phyloP scores from a whole-genome alignment of 2,113 vertebrate species.

The Hemiscyllium ocellatum region DNA sequence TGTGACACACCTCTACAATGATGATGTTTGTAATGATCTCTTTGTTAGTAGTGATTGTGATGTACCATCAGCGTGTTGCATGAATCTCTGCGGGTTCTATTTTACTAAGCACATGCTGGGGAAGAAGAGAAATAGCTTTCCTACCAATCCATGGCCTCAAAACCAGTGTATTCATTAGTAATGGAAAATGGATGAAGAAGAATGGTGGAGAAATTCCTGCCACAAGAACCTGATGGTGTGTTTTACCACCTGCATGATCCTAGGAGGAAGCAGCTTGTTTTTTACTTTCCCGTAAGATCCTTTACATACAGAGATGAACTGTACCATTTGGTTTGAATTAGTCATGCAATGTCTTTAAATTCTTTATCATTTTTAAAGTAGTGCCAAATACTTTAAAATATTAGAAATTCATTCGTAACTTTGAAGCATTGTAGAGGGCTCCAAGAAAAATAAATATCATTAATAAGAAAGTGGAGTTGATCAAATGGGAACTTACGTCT shows the following conservation, averaged over 20 bases:
- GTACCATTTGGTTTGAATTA: background rate
- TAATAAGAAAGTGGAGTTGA: too few relatives aligned
- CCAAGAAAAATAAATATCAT: too few relatives aligned
- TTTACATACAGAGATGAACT: background rate
- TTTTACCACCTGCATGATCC: constrained; percentile 34
- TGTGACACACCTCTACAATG: background rate
- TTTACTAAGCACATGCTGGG: background rate
- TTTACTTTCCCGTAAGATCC: constrained; percentile 30
- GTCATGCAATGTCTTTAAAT: background rate
- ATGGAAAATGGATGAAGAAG: constrained; percentile 17
- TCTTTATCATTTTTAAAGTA: background rate
- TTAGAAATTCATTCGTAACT: background rate
- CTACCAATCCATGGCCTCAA: constrained; percentile 16
- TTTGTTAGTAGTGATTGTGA: constrained; percentile 13
- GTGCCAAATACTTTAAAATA: background rate
- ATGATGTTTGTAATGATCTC: background rate
- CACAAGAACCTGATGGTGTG: background rate
- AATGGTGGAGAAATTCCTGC: background rate
- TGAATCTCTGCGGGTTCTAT: background rate
- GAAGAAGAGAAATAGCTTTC: background rate
- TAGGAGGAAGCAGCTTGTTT: constrained; percentile 28
- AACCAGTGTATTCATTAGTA: background rate
- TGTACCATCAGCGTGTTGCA: background rate
- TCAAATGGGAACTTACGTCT: too few relatives aligned
- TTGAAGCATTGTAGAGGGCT: background rate